Conservation (phyloP, 2,113 vertebrate genomes). For the Indicator maculatus region DNA sequence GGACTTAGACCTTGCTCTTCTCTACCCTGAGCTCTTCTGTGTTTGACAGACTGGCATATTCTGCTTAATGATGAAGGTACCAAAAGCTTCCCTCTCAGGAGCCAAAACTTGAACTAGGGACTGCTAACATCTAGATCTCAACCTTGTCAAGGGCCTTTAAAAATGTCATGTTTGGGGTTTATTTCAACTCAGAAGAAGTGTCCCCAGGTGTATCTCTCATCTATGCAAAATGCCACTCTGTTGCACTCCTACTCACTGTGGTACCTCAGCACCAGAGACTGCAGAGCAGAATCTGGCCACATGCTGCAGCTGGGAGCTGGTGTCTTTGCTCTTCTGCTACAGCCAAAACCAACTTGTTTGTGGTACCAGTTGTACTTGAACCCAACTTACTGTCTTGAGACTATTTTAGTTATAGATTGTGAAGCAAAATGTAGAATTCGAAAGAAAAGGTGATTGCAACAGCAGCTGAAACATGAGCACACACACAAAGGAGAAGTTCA, state of each 20-base stretch:
- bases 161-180: neutral
- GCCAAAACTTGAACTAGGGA: neutral
- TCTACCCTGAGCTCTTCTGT: slow-evolving; percentile 34
- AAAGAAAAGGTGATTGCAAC: neutral
- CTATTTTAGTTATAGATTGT: neutral
- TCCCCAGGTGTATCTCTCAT: neutral
- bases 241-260: neutral
- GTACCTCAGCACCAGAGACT: neutral
- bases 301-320: neutral
- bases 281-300: neutral
- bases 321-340: neutral
- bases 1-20: slow-evolving; percentile 55
- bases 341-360: neutral
- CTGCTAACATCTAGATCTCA: neutral
- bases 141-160: neutral
- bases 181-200: neutral
- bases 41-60: slow-evolving; percentile 66
- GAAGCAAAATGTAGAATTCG: neutral
- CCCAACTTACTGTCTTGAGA: neutral
- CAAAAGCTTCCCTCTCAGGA: neutral
- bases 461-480: neutral
- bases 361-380: fast-evolving
- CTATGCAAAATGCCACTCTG: neutral
- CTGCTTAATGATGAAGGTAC: slow-evolving; percentile 54
- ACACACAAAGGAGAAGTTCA: neutral